A percentile compares a stretch with the other conserved stretches of the same genome.
Evolutionary conservation across 2,888 invertebrate species (phyloP).

Genomic region (Blastobasis lacticolella): DNA sequence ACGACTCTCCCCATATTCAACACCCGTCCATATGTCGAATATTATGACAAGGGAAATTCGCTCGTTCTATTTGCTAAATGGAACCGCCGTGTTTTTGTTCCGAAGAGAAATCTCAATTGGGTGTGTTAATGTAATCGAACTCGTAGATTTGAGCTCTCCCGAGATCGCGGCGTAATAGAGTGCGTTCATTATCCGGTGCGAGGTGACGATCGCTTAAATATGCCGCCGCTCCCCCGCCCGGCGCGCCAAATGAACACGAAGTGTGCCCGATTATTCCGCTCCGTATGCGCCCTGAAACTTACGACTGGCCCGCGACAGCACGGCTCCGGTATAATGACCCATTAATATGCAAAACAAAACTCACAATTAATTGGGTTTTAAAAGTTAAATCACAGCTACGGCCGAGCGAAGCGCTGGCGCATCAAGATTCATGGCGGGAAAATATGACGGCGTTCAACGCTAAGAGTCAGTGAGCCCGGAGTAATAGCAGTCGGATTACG

Average conservation of each 20-base stretch:
- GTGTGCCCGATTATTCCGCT: constrained; percentile 40
- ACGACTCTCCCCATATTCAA: no score
- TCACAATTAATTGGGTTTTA: constrained; percentile 48
- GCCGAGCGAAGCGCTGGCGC: constrained; percentile 29
- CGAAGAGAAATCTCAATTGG: constrained; percentile 2
- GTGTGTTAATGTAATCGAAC: constrained; percentile 3
- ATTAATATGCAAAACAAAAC: constrained; percentile 58
- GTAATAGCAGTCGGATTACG: constrained; percentile 16
- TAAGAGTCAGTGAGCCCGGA: constrained; percentile 18
- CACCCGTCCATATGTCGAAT: no score
- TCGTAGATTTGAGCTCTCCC: constrained; percentile 16
- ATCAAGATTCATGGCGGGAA: constrained; percentile 33
- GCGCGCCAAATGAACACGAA: constrained; percentile 38
- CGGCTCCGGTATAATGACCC: constrained; percentile 30
- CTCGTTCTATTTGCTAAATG: no score
- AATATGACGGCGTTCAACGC: constrained; percentile 27
- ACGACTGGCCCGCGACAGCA: constrained; percentile 25
- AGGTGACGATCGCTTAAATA: constrained; percentile 24
- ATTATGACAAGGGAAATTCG: no score
- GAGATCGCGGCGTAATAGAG: constrained; percentile 23
- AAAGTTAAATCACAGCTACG: constrained; percentile 40
- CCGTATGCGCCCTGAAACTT: constrained; percentile 37
- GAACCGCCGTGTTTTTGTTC: no score
- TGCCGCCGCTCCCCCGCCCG: constrained; percentile 15
- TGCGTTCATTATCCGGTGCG: constrained; percentile 29